These are phyloP conservation scores for Epizoanthus stellaris DNA, from an alignment of 92 coral and sea anemone species.

Conservation along the genomic window DNA sequence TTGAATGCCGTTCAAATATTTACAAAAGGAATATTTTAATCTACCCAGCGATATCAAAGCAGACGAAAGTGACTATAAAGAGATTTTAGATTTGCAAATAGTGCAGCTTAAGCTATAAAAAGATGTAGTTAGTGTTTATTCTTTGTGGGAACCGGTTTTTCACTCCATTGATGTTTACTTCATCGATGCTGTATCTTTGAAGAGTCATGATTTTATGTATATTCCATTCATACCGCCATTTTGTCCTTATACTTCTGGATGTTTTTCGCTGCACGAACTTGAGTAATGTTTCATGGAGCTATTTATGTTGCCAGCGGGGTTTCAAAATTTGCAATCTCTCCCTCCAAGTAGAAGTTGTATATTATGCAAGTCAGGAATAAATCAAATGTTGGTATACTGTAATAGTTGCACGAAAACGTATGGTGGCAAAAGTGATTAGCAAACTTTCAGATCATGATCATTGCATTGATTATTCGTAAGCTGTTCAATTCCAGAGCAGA, in stretches of 20 bases:
- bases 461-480: background rate
- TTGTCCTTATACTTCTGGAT: background rate
- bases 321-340: constrained; percentile 2
- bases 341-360: background rate
- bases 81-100: constrained; percentile 29
- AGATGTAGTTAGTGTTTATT: background rate
- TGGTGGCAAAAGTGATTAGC: background rate
- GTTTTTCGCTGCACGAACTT: constrained; percentile 25
- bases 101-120: constrained; percentile 20
- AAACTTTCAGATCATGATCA: constrained; percentile 11
- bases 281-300: constrained; percentile 9
- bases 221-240: background rate
- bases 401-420: background rate
- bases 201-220: background rate
- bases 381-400: too few species aligned
- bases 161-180: background rate
- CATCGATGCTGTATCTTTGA: background rate
- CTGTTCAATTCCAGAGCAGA: constrained; percentile 6
- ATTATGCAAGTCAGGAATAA: background rate
- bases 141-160: constrained; percentile 11
- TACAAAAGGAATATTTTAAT: constrained; percentile 19
- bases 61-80: constrained; percentile 34
- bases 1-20: constrained; percentile 32
- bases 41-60: constrained; percentile 15
- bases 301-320: constrained; percentile 22